Conservation (phyloP, 2,113 vertebrate genomes). For the Propithecus coquereli region DNA sequence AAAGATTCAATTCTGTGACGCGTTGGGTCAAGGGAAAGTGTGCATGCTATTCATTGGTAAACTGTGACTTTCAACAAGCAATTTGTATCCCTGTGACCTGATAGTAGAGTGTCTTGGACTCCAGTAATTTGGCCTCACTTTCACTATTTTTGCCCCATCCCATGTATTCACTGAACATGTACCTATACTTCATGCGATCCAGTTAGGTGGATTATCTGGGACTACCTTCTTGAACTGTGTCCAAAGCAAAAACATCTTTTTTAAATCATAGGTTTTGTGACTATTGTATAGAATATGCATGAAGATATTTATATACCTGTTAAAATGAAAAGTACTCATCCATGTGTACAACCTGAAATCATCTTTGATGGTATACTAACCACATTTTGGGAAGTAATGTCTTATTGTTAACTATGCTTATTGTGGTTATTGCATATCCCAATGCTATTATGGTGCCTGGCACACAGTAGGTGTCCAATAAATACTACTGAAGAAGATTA, state of each 20-base stretch:
- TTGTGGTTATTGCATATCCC: neutral
- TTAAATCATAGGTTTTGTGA: conserved; percentile 1
- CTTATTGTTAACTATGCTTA: neutral
- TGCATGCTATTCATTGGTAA: neutral
- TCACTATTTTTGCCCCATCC: neutral
- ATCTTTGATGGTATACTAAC: neutral
- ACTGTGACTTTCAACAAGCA: neutral
- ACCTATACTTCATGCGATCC: neutral
- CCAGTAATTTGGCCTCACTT: neutral
- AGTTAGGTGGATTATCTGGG: neutral
- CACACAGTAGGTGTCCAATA: neutral
- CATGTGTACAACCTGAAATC: neutral
- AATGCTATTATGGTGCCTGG: neutral
- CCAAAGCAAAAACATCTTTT: neutral
- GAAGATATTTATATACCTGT: neutral
- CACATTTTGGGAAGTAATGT: neutral
- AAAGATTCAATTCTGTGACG: neutral
- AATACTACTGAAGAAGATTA: neutral
- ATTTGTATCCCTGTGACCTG: neutral
- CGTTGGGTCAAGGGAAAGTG: neutral
- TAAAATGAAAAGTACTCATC: conserved; percentile 37
- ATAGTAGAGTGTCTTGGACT: neutral
- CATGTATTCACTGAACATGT: neutral
- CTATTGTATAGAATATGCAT: neutral
- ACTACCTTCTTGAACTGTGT: neutral